Percentiles rank a stretch among this genome's conserved stretches.
phyloP scores from a whole-genome alignment of 2,113 vertebrate genomes.

The Cariama cristata region DNA sequence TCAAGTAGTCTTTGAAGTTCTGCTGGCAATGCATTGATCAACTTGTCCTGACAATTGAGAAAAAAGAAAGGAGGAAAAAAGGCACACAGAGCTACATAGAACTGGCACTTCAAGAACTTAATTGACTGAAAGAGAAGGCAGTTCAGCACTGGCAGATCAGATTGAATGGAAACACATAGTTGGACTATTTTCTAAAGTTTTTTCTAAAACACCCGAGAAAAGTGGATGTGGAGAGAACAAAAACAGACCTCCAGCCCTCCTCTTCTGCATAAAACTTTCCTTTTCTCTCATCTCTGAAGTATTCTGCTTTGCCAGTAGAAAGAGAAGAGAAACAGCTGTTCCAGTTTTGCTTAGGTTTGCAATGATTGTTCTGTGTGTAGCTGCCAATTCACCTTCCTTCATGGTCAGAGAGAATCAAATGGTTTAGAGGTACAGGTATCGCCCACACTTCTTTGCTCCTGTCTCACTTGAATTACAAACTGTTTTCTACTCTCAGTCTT shows the following conservation, averaged over 20 bases:
- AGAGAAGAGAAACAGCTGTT: slow-evolving; percentile 55
- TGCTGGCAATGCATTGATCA: not conserved
- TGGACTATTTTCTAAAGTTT: not conserved
- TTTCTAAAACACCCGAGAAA: not conserved
- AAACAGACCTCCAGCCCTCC: not conserved
- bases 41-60: not conserved
- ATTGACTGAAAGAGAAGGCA: not conserved
- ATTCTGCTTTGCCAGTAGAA: slow-evolving; percentile 44
- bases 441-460: not conserved
- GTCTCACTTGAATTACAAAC: not conserved
- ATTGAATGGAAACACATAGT: not conserved
- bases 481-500: not conserved
- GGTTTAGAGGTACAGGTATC: not conserved
- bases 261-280: slow-evolving; percentile 37
- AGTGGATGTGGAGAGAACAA: not conserved
- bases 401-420: rapidly evolving
- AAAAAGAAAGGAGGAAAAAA: not conserved
- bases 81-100: not conserved
- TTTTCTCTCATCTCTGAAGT: slow-evolving; percentile 41
- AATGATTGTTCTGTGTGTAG: not conserved
- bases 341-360: slow-evolving; percentile 18
- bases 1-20: slow-evolving; percentile 11
- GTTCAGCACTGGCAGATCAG: not conserved
- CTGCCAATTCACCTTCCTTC: not conserved
- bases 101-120: not conserved